Conservation (phyloP, 64 coral and sea anemone genomes). For the Astreopora myriophthalma region DNA sequence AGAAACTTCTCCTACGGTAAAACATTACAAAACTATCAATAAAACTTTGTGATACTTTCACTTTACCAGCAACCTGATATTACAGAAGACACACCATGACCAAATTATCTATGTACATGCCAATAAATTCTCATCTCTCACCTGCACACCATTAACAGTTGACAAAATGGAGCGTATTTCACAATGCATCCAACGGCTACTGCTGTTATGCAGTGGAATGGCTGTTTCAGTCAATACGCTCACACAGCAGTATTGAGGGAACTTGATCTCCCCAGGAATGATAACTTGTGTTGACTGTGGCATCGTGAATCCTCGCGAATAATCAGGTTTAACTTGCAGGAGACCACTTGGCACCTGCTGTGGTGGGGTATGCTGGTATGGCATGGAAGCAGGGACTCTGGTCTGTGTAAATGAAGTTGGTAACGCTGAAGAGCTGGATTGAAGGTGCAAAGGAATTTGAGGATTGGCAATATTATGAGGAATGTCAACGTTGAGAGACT, state of each 20-base stretch:
- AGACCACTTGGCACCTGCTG: conserved; percentile 18
- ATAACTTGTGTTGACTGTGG: conserved; percentile 28
- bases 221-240: conserved; percentile 36
- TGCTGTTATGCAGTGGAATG: conserved; percentile 64
- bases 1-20: no score
- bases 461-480: background rate
- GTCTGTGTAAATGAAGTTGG: conserved; percentile 24
- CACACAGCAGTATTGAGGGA: conserved; percentile 63
- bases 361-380: background rate
- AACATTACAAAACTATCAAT: no score
- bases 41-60: no score
- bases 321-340: conserved; percentile 30
- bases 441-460: conserved; percentile 14
- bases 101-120: no score
- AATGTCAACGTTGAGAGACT: conserved; percentile 21
- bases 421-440: background rate
- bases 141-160: conserved; percentile 65
- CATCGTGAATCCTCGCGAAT: background rate
- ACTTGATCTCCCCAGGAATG: conserved; percentile 67
- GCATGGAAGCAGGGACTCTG: background rate
- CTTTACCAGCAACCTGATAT: no score
- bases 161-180: conserved; percentile 44
- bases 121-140: background rate
- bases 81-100: no score
- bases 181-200: conserved; percentile 74